phyloP scores from a whole-genome alignment of 2,888 invertebrate species.

The Drosophila pseudotakahashii region DNA sequence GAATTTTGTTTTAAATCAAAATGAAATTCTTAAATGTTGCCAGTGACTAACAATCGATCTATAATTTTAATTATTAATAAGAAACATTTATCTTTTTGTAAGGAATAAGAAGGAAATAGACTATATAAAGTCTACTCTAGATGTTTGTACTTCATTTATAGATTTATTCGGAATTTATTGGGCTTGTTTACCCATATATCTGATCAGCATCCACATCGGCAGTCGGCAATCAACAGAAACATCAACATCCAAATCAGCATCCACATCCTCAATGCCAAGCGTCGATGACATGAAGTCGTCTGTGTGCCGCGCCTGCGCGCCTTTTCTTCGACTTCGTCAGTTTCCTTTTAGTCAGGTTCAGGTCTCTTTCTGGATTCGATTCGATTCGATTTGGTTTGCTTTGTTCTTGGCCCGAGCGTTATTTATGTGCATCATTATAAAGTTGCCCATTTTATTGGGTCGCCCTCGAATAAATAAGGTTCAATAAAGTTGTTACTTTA shows the following conservation, averaged over 20 bases:
- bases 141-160: no score
- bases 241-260: slow-evolving; percentile 12
- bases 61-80: no score
- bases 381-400: slow-evolving; percentile 25
- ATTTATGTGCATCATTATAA: slow-evolving; percentile 83
- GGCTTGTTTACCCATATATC: neutral
- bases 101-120: no score
- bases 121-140: no score
- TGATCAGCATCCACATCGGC: neutral
- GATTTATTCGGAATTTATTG: neutral
- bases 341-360: slow-evolving; percentile 25
- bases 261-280: slow-evolving; percentile 60
- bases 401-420: slow-evolving; percentile 54
- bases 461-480: slow-evolving; percentile 84
- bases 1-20: no score
- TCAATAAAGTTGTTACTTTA: slow-evolving; percentile 85
- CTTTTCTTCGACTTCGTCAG: slow-evolving; percentile 28
- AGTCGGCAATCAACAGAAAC: slow-evolving; percentile 1
- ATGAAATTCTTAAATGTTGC: no score
- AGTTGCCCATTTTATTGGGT: slow-evolving; percentile 82
- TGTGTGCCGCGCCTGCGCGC: slow-evolving; percentile 34
- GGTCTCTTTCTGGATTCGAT: slow-evolving; percentile 18
- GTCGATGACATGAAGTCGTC: slow-evolving; percentile 59
- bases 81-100: no score
- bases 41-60: no score